Evolutionary conservation across 2,888 invertebrate species (phyloP).

Genomic region (Pandemis heparana): DNA sequence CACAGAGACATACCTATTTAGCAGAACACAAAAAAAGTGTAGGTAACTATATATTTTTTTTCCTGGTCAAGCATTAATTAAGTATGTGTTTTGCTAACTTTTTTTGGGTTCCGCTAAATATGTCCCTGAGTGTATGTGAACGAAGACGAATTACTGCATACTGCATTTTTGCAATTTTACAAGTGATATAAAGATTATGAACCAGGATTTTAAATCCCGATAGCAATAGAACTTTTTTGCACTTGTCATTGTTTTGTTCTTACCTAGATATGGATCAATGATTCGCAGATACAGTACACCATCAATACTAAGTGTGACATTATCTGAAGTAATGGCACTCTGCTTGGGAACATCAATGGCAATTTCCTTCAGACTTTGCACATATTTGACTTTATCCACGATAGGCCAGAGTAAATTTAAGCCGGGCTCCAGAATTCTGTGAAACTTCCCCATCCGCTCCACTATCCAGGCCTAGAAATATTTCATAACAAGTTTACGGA

Average conservation of each 20-base stretch:
- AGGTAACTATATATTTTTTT: too few relatives aligned
- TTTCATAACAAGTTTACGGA: background rate
- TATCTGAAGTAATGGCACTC: slow-evolving; percentile 98
- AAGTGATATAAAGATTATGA: too few relatives aligned
- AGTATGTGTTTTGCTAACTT: too few relatives aligned
- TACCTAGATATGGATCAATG: slow-evolving; percentile 95
- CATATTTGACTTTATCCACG: slow-evolving; percentile 97
- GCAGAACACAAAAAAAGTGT: too few relatives aligned
- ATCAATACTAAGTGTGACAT: slow-evolving; percentile 98
- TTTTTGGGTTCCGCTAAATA: too few relatives aligned
- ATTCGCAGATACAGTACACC: slow-evolving; percentile 98
- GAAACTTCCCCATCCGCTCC: slow-evolving; percentile 99
- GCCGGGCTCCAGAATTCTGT: slow-evolving; percentile 97
- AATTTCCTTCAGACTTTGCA: slow-evolving; percentile 99
- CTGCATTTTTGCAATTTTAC: too few relatives aligned
- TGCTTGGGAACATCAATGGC: slow-evolving; percentile 99
- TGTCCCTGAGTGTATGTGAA: too few relatives aligned
- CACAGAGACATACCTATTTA: too few relatives aligned
- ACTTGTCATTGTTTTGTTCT: slow-evolving; percentile 25
- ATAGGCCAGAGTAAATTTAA: slow-evolving; percentile 96
- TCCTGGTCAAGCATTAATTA: too few relatives aligned
- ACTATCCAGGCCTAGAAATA: slow-evolving; percentile 95
- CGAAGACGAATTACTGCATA: too few relatives aligned
- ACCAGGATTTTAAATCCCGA: too few relatives aligned
- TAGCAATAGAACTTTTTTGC: too few relatives aligned